Evolutionary conservation across 2,797 vertebrate genomes (phyloP).

Genomic region (Masticophis lateralis): DNA sequence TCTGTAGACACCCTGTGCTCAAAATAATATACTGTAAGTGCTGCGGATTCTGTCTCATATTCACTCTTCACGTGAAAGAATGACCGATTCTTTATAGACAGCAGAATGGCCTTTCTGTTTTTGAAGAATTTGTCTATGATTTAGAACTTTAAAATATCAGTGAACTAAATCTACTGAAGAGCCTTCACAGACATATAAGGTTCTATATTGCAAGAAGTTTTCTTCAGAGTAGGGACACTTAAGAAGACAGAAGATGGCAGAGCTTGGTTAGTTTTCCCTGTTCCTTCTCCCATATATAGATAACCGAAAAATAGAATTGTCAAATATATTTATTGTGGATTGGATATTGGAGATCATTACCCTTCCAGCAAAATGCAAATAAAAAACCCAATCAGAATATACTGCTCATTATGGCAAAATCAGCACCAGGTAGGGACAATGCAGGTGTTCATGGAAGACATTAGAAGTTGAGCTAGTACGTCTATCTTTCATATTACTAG

Average conservation of each 20-base stretch:
- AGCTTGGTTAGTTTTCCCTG: not conserved
- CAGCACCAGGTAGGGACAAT: not conserved
- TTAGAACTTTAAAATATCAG: not conserved
- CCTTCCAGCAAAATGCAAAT: not conserved
- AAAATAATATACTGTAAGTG: not conserved
- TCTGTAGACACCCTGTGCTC: not conserved
- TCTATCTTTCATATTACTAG: not conserved
- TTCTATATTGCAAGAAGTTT: not conserved
- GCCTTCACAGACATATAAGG: not conserved
- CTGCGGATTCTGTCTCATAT: not conserved
- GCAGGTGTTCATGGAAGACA: not conserved
- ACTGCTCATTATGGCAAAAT: not conserved
- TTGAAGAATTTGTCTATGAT: not conserved
- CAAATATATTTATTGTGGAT: not conserved
- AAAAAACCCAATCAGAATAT: not conserved
- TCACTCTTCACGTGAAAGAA: not conserved
- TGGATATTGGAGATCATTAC: not conserved
- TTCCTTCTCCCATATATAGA: not conserved
- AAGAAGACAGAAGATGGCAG: not conserved
- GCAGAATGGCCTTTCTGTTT: not conserved
- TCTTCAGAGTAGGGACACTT: not conserved
- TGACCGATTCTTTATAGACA: not conserved
- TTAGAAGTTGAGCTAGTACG: not conserved
- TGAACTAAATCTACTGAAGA: not conserved
- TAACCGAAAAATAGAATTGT: not conserved